Evolutionary conservation across 2,888 invertebrate genomes (phyloP).

Genomic region (Lepidocyrtinus sp.): DNA sequence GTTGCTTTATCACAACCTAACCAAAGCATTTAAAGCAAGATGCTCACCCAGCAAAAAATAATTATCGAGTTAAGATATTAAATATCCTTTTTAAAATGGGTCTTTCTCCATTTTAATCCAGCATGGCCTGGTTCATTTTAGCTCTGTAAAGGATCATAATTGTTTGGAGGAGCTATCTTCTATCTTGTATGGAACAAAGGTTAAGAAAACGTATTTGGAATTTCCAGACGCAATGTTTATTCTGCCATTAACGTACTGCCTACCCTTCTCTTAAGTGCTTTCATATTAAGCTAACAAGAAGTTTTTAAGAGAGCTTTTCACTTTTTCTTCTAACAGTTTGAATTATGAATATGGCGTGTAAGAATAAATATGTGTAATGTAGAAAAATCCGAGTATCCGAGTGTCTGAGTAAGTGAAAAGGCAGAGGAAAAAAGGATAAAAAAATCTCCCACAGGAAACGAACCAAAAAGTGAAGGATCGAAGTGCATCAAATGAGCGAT

Average conservation of each 20-base stretch:
- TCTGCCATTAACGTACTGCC: background rate
- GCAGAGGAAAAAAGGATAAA: conserved; percentile 14
- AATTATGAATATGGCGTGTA: background rate
- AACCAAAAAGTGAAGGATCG: conserved; percentile 62
- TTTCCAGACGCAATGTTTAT: background rate
- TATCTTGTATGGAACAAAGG: background rate
- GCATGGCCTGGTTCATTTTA: background rate
- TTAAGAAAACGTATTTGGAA: background rate
- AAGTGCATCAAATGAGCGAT: conserved; percentile 68
- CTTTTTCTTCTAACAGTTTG: background rate
- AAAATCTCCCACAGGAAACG: conserved; percentile 34
- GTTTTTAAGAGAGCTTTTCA: background rate
- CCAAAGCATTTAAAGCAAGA: too few species aligned
- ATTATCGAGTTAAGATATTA: background rate
- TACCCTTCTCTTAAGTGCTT: background rate
- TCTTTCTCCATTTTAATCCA: background rate
- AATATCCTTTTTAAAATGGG: background rate
- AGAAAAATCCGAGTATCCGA: conserved; percentile 18
- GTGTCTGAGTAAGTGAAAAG: conserved; percentile 38
- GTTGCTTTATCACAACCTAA: too few species aligned
- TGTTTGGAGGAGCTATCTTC: background rate
- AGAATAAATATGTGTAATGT: background rate
- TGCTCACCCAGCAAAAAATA: background rate
- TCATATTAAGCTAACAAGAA: background rate
- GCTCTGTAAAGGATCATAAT: background rate